Base-by-base conservation (phyloP, 1,140 invertebrate genomes). In the Babylonia areolata region DNA sequence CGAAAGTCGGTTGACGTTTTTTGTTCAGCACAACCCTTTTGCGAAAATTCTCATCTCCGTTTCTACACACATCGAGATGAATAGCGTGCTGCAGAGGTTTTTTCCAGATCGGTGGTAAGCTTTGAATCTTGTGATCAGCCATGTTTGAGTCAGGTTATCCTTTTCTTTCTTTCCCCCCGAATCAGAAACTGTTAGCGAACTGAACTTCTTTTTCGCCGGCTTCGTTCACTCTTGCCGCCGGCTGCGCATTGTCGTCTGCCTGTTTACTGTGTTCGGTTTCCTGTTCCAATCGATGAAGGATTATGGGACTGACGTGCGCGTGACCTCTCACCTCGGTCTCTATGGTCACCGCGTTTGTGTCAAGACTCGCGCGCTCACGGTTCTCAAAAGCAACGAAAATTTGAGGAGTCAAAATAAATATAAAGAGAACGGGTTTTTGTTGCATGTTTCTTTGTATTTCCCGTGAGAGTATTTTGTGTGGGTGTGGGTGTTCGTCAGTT, bases 21-120 rank as follows among this genome's bases (percentile, higher is more conserved):
- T 84, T 89, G 83, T 91, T 90, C 31, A 87, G 54, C 37, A 90
- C 85, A n/a, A 69, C 23, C 80, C 86, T 87, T 42, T 88, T 88
- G 9, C 84, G 80, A 85, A 85, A 90, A 81, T 86, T 81, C 33
- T 64, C 33, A 73, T 90, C 90, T 5, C 90, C 90, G 84, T 91
- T 91, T 82, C 84, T 80, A 77, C 82, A 91, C 31, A 90, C 73
- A 71, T 84, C 84, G 15, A 90, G 86, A 83, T 90, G 87, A 77
- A 89, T 89, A 31, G 88, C 89, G n/a, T 78, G 73, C n/a, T 88
- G 83, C 31, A 79, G 84, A 42, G 83, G 42, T 58, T 84, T 75
- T 77, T 86, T 79, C 84, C 87, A 87, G 40, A 90, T 90, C 6
- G 89, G 89, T 20, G 86, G 87, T 31, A 87, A n/a, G 23, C 23